Conservation (phyloP, 1,140 invertebrate species). For the Galendromus occidentalis region DNA sequence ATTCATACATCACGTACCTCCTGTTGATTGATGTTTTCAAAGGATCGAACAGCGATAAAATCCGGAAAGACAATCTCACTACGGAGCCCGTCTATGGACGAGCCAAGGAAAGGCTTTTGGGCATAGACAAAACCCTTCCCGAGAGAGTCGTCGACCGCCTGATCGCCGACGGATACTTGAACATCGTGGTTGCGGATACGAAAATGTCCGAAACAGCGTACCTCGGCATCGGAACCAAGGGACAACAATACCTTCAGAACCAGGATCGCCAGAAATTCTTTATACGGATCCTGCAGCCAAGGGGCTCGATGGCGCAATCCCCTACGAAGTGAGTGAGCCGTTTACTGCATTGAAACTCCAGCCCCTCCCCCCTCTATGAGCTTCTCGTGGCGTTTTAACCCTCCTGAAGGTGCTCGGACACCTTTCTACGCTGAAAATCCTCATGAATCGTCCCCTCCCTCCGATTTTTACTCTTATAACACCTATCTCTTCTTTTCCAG, state of each 20-base stretch:
- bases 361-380: background rate
- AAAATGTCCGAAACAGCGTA: background rate
- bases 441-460: too few species aligned
- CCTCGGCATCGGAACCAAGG: background rate
- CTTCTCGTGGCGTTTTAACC: background rate
- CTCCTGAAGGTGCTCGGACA: too few species aligned
- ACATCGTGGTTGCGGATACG: background rate
- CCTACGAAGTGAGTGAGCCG: background rate
- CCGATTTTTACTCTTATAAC: too few species aligned
- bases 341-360: background rate
- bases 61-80: background rate
- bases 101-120: background rate
- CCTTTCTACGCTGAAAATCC: too few species aligned
- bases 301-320: background rate
- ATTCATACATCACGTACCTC: background rate
- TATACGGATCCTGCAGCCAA: background rate
- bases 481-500: too few species aligned
- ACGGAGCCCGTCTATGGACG: background rate
- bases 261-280: background rate
- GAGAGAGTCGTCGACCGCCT: background rate
- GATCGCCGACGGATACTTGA: background rate
- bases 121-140: background rate
- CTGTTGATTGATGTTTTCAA: background rate
- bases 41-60: background rate
- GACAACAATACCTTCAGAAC: background rate